These are phyloP conservation scores for Esox masquinongy DNA, from an alignment of 2,797 vertebrate genomes.

Conservation along the genomic window DNA sequence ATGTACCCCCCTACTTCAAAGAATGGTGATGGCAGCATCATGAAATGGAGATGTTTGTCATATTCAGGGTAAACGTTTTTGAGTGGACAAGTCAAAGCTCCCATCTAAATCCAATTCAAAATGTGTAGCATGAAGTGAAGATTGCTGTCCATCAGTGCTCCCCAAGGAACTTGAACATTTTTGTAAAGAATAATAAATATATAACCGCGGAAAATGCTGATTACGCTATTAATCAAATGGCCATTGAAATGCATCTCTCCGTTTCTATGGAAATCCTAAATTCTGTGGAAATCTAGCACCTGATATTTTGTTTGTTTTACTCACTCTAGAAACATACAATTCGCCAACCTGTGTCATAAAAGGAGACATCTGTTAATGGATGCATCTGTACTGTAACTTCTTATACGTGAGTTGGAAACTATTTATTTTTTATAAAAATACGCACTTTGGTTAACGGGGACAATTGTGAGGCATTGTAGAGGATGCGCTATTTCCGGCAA, in stretches of 20 bases:
- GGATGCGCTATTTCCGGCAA: slow-evolving; percentile 47
- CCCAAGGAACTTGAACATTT: too few relatives aligned
- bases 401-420: neutral
- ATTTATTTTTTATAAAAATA: slow-evolving; percentile 2
- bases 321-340: slow-evolving; percentile 7
- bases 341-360: slow-evolving; percentile 19
- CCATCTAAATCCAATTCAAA: too few relatives aligned
- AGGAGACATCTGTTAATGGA: neutral
- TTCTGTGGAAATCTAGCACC: slow-evolving; percentile 14
- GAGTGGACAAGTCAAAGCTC: too few relatives aligned
- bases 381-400: slow-evolving; percentile 24
- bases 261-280: neutral
- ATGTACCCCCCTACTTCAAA: too few relatives aligned
- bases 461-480: slow-evolving; percentile 37
- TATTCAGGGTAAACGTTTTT: too few relatives aligned
- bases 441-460: slow-evolving; percentile 43
- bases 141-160: too few relatives aligned
- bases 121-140: too few relatives aligned
- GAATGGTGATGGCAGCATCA: too few relatives aligned
- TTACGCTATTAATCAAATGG: neutral
- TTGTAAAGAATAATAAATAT: neutral
- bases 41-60: too few relatives aligned
- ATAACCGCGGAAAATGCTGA: neutral
- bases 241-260: slow-evolving; percentile 11
- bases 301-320: slow-evolving; percentile 6